Evolutionary conservation across 1,140 invertebrate genomes (phyloP), one percentile per base, ranked within the genome.

Genomic region (Dolichoris vasculosae): DNA sequence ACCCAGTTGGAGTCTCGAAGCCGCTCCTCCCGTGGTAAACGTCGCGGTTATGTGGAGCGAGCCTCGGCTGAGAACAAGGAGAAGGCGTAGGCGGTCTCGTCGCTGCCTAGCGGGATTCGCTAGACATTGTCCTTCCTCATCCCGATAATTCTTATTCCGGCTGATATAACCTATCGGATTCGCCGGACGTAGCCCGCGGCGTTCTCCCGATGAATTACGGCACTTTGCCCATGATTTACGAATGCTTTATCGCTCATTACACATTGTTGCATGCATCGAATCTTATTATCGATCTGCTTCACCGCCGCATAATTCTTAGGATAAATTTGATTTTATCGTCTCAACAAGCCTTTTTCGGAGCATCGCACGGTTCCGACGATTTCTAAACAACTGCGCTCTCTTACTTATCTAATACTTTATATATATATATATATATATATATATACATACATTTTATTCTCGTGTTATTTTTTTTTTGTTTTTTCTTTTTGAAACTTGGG

Each of bases 1-100:
- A 73, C 38, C 30, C 64, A 67, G 64, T 67, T 67, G 64, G 32
- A 73, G 69, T 20, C 35, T 4, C 9, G 35, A 11, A 9, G n/a
- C 32, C 17, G 71, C 51, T n/a, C 38, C 73, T 43, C 23, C 23
- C 26, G 38, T 13, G 63, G 63, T 48, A 26, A 15, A 84, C 38
- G 40, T 84, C 38, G 40, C 78, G 76, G 83, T 64, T 67, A 84
- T 79, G 83, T 84, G 76, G 83, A 84, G 76, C 83, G 83, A 46
- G 51, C 30, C 20, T 30, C 26, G 13, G 30, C 43, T 46, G 48
- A 40, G 32, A n/a, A 32, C 13, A 32, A 67, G 26, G 40, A 46
- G 64, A 30, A 59, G 64, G 79, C 63, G 79, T 69, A 15, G 64
- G 64, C 63, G 78, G 38, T 11, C 38, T 26, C 38, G 35, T 67